These are phyloP conservation scores for Pachymerium ferrugineum DNA, from an alignment of 2,888 invertebrate genomes.

Conservation along the genomic window DNA sequence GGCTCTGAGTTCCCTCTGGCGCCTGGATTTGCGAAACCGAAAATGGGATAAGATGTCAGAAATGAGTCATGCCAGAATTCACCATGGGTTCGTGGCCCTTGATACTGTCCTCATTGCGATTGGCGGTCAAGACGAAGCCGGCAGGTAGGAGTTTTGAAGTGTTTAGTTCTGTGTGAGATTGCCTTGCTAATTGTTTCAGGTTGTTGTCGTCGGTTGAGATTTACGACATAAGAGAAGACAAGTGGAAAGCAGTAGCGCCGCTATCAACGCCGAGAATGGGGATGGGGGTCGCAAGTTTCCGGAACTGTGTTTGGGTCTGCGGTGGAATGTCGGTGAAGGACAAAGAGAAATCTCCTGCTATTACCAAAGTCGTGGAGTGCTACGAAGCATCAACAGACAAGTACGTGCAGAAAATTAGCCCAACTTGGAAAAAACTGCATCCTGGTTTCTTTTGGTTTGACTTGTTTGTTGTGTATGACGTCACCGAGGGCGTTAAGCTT, in stretches of 20 bases:
- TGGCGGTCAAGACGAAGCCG: slow-evolving; percentile 29
- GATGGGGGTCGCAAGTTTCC: slow-evolving; percentile 57
- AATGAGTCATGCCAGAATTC: slow-evolving; percentile 25
- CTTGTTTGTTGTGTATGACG: no score
- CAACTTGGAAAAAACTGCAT: background rate
- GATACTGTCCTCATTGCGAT: background rate
- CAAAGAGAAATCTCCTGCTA: slow-evolving; percentile 48
- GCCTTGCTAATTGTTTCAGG: slow-evolving; percentile 44
- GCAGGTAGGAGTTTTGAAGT: background rate
- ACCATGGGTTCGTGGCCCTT: slow-evolving; percentile 6
- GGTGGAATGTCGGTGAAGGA: slow-evolving; percentile 60
- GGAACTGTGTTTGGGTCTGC: slow-evolving; percentile 65
- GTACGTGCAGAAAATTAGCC: slow-evolving; percentile 31
- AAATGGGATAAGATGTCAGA: slow-evolving; percentile 20
- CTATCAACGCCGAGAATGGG: slow-evolving; percentile 60
- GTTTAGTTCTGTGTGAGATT: background rate
- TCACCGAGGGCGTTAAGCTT: background rate
- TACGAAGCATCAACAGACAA: slow-evolving; percentile 32
- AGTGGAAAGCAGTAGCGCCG: slow-evolving; percentile 58
- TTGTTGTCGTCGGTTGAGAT: slow-evolving; percentile 59
- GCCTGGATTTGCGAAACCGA: background rate
- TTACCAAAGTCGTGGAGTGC: slow-evolving; percentile 30
- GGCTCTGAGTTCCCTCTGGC: slow-evolving; percentile 21
- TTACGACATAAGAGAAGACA: slow-evolving; percentile 56
- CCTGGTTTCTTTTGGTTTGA: no score